These are phyloP conservation scores for Pinctada fucata DNA, from an alignment of 2,888 invertebrate genomes.

Conservation along the genomic window DNA sequence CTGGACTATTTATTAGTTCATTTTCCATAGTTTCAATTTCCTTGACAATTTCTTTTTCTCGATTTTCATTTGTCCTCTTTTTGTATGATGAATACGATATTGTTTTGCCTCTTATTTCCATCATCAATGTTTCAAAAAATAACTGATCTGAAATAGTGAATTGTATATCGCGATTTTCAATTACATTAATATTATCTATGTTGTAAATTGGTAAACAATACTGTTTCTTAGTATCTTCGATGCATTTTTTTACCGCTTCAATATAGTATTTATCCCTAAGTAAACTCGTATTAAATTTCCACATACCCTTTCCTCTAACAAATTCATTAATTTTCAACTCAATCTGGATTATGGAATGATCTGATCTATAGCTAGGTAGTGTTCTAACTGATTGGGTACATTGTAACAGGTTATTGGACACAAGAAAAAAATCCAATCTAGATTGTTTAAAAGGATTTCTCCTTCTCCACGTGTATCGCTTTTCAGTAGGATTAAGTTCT, in stretches of 20 bases:
- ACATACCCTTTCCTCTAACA: slow-evolving; percentile 12
- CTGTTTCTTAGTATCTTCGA: background rate
- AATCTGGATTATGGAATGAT: slow-evolving; percentile 14
- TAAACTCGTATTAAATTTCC: slow-evolving; percentile 24
- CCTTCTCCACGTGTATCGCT: slow-evolving; percentile 4
- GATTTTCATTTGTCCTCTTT: background rate
- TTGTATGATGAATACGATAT: background rate
- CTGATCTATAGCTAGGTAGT: slow-evolving; percentile 10
- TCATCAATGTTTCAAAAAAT: too few species aligned
- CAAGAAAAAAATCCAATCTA: slow-evolving; percentile 14
- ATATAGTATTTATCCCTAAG: background rate
- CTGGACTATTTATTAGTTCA: background rate
- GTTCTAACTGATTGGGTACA: slow-evolving; percentile 10
- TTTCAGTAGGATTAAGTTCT: background rate
- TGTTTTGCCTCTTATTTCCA: too few species aligned
- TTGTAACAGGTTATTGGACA: background rate
- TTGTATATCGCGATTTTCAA: too few species aligned
- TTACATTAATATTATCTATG: too few species aligned
- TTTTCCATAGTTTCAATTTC: background rate
- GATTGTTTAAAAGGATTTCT: slow-evolving; percentile 8
- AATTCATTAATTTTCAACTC: slow-evolving; percentile 12
- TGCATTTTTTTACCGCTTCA: background rate
- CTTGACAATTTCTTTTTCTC: background rate
- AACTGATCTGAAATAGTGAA: too few species aligned
- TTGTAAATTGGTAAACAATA: background rate